phyloP scores from a whole-genome alignment of 1,140 invertebrate genomes.

The Ladona fulva region DNA sequence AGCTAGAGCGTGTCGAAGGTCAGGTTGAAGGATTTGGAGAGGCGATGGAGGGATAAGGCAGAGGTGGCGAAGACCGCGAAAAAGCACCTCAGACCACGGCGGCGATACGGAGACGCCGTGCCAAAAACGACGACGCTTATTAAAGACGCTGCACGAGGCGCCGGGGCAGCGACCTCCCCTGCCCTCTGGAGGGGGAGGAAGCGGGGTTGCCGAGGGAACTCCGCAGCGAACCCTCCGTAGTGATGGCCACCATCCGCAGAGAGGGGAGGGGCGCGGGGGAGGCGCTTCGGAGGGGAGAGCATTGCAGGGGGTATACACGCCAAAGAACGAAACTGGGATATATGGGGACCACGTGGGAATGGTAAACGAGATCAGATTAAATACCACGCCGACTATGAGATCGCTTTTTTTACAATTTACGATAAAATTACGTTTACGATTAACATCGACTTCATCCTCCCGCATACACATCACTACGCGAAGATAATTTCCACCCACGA shows the following conservation, averaged over 20 bases:
- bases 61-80: too few relatives aligned
- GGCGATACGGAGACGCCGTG: neutral
- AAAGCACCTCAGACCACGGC: neutral
- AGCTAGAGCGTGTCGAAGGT: neutral
- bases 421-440: too few relatives aligned
- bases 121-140: neutral
- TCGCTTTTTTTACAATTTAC: too few relatives aligned
- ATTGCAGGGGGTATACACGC: too few relatives aligned
- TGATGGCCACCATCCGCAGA: neutral
- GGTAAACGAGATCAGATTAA: too few relatives aligned
- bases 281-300: neutral
- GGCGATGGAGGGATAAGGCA: neutral
- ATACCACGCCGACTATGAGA: too few relatives aligned
- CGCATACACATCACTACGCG: too few relatives aligned
- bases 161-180: neutral
- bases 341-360: too few relatives aligned
- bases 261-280: too few relatives aligned
- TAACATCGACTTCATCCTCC: too few relatives aligned
- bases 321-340: too few relatives aligned
- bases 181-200: neutral
- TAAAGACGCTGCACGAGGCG: neutral
- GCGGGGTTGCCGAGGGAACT: neutral
- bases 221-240: neutral
- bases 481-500: too few relatives aligned
- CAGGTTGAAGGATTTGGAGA: conserved; percentile 1